These are phyloP conservation scores for Bellardia pandia DNA, from an alignment of 2,888 invertebrate genomes.

Conservation along the genomic window DNA sequence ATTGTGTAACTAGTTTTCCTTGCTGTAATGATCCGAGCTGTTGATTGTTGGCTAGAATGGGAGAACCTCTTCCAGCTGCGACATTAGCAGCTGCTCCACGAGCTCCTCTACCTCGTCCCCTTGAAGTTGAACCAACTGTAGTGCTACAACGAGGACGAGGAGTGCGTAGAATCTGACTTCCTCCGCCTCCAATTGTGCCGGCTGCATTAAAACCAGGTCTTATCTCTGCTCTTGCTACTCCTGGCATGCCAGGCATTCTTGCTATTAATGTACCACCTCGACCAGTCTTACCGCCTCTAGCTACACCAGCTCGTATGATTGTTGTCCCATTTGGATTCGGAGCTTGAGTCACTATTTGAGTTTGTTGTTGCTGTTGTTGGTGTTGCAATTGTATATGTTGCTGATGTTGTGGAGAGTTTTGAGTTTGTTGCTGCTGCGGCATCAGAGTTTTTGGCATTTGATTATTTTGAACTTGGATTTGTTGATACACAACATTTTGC, in stretches of 20 bases:
- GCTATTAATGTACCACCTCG: constrained; percentile 73
- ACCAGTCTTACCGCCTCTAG: constrained; percentile 59
- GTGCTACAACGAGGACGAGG: constrained; percentile 73
- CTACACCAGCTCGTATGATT: constrained; percentile 61
- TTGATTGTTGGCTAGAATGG: constrained; percentile 32
- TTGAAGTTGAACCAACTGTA: constrained; percentile 64
- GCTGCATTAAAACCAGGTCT: constrained; percentile 55
- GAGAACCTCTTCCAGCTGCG: constrained; percentile 65
- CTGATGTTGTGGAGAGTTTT: constrained; percentile 73
- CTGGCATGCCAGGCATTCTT: constrained; percentile 70
- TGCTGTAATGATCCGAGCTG: constrained; percentile 62
- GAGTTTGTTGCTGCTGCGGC: constrained; percentile 68
- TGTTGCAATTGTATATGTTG: constrained; percentile 70
- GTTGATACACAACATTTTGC: constrained; percentile 80
- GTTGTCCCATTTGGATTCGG: constrained; percentile 53
- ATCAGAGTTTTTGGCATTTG: constrained; percentile 73
- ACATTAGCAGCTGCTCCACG: constrained; percentile 68
- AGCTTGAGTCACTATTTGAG: constrained; percentile 63
- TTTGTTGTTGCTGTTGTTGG: constrained; percentile 71
- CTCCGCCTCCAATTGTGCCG: constrained; percentile 60
- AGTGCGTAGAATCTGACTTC: constrained; percentile 71
- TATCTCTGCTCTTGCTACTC: constrained; percentile 63
- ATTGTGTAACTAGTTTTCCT: constrained; percentile 70
- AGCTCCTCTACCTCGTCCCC: constrained; percentile 73
- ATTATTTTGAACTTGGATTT: constrained; percentile 77